These are phyloP conservation scores for Psococerastis gibbosa DNA, from an alignment of 2,888 invertebrate genomes.

Conservation along the genomic window DNA sequence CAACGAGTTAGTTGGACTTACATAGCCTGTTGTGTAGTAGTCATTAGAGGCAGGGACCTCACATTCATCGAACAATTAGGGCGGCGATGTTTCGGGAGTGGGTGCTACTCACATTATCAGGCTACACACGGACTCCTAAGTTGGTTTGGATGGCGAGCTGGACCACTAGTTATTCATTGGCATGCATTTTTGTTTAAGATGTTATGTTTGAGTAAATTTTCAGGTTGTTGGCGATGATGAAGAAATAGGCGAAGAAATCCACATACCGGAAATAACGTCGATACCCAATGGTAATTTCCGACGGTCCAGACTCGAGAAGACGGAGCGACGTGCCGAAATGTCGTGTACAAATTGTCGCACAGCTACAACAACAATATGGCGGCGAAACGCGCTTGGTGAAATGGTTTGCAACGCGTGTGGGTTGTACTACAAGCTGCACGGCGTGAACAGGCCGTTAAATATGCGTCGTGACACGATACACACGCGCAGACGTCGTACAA, in stretches of 20 bases:
- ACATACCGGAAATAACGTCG: constrained; percentile 18
- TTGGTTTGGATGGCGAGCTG: too few species aligned
- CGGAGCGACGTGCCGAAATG: constrained; percentile 45
- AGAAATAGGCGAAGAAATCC: constrained; percentile 22
- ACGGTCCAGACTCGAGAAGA: not conserved
- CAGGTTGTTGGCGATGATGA: constrained; percentile 11
- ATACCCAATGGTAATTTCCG: constrained; percentile 22
- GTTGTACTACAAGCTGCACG: constrained; percentile 91
- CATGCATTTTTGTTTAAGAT: too few species aligned
- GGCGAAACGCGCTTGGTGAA: constrained; percentile 88
- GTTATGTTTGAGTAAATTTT: too few species aligned
- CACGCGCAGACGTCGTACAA: constrained; percentile 72
- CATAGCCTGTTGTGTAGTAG: too few species aligned
- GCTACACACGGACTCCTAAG: too few species aligned
- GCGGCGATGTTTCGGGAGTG: too few species aligned
- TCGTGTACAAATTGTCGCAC: constrained; percentile 94
- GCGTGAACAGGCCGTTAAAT: constrained; percentile 77
- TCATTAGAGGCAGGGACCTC: too few species aligned
- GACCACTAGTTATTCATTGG: too few species aligned
- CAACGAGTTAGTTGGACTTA: too few species aligned
- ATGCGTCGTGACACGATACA: constrained; percentile 96
- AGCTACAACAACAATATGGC: constrained; percentile 94
- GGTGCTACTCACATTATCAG: too few species aligned
- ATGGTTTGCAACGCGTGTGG: constrained; percentile 99
- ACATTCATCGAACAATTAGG: too few species aligned